These are phyloP conservation scores for Magallana nippona DNA, from an alignment of 2,888 invertebrate genomes.

Conservation along the genomic window DNA sequence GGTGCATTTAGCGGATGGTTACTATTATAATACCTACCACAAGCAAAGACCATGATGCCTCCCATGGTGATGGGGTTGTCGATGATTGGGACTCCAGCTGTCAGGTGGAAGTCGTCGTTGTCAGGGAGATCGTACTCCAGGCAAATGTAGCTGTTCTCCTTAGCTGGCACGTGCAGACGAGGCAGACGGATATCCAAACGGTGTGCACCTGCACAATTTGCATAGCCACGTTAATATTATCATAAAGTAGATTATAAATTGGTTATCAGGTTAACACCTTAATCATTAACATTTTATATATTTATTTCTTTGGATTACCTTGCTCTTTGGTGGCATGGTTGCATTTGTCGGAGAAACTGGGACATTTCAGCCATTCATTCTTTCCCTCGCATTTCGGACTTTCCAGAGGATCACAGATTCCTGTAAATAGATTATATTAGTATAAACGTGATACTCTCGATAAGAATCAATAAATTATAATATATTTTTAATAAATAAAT, in stretches of 20 bases:
- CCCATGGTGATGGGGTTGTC: constrained; percentile 40
- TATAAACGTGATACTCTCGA: too few species aligned
- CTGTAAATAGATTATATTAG: neutral
- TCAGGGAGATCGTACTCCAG: constrained; percentile 47
- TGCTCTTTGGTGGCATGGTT: constrained; percentile 30
- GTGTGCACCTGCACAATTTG: constrained; percentile 27
- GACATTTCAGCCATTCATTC: constrained; percentile 34
- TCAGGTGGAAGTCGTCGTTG: constrained; percentile 44
- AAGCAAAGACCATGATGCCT: constrained; percentile 45
- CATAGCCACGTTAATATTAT: neutral
- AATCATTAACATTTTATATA: neutral
- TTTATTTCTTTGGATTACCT: constrained; percentile 2
- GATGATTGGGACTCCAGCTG: constrained; percentile 44
- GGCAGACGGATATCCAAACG: constrained; percentile 35
- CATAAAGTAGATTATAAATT: neutral
- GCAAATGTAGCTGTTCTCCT: constrained; percentile 45
- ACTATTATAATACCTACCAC: constrained; percentile 39
- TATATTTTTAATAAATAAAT: too few species aligned
- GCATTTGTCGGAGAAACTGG: neutral
- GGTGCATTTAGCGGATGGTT: too few species aligned
- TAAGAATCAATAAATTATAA: too few species aligned
- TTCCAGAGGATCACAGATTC: constrained; percentile 45
- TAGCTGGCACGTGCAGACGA: constrained; percentile 37
- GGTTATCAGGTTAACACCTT: neutral
- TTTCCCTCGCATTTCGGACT: constrained; percentile 39